Evolutionary conservation across 2,113 vertebrate genomes (phyloP), one percentile per base, ranked within the genome.

Genomic region (Peromyscus polionotus): DNA sequence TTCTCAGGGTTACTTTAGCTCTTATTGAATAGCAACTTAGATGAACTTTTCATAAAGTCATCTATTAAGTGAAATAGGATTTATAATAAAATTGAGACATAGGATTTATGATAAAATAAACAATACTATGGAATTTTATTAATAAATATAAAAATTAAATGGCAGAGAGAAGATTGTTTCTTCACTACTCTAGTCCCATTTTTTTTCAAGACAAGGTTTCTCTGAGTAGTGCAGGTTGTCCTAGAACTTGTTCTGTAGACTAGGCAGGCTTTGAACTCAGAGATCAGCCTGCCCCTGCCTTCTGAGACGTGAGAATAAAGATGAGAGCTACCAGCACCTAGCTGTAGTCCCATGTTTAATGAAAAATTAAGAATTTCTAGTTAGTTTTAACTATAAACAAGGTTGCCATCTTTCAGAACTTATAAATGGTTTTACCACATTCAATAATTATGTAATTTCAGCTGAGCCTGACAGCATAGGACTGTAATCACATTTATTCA

Each of bases 41-140:
- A 83, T 96, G 81, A 73, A 61, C 67, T 87, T 94, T 14, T 94
- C 94, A 68, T n/a, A 70, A 57, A 57, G 65, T 81, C 79, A 91
- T 94, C 51, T 80, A 22, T 57, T 57, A 31, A 33, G 17, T 80
- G 33, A 80, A 17, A 57, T 20, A 57, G 4, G 9, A 57, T 54
- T 80, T 36, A 36, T 22, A 57, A 20, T 77, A 51, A 77, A 80
- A 36, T n/a, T 57, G 79, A 81, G 16, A 57, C 33, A 79, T 79
- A 57, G 17, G 31, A 57, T 81, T 81, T 81, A 57, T 81, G 19
- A 57, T 57, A n/a, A 57, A 81, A 57, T 54, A 80, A 22, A 57
- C 9, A 57, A 51, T 54, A 51, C 20, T 57, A 22, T 80, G 4
- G 17, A 20, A 57, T 80, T 80, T 5, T 48, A 80, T 57, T 57